These are phyloP conservation scores for Watsonalla binaria DNA, from an alignment of 2,888 invertebrate species.

Conservation along the genomic window DNA sequence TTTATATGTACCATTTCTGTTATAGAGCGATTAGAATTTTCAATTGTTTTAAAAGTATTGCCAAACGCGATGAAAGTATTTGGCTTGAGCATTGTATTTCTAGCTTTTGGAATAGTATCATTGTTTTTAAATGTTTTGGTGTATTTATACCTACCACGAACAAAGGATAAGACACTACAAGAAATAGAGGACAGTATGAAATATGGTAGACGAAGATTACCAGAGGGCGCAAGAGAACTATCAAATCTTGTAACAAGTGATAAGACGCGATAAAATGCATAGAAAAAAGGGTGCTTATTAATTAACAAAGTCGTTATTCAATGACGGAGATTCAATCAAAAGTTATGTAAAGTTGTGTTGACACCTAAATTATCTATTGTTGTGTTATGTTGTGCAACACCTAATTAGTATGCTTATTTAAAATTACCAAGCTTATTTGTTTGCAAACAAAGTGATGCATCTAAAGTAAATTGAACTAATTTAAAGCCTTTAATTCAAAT, in stretches of 20 bases:
- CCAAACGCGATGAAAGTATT: background rate
- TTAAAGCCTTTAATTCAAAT: too few relatives aligned
- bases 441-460: too few relatives aligned
- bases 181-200: slow-evolving; percentile 4
- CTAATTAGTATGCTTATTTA: too few relatives aligned
- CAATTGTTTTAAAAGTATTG: background rate
- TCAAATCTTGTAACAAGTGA: background rate
- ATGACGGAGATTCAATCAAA: too few relatives aligned
- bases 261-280: background rate
- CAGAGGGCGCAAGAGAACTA: background rate
- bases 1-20: background rate
- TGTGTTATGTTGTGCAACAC: too few relatives aligned
- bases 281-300: too few relatives aligned
- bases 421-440: too few relatives aligned
- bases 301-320: too few relatives aligned
- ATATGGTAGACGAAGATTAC: background rate
- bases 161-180: slow-evolving; percentile 9
- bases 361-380: too few relatives aligned
- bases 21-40: background rate
- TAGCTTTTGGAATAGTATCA: background rate
- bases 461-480: too few relatives aligned
- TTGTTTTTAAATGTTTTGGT: background rate
- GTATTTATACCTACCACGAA: slow-evolving; percentile 6
- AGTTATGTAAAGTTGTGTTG: too few relatives aligned
- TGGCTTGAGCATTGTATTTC: background rate